Percentiles rank a stretch among this genome's conserved stretches.
Conservation (phyloP, 2,113 vertebrate genomes). For the Petromus typicus region DNA sequence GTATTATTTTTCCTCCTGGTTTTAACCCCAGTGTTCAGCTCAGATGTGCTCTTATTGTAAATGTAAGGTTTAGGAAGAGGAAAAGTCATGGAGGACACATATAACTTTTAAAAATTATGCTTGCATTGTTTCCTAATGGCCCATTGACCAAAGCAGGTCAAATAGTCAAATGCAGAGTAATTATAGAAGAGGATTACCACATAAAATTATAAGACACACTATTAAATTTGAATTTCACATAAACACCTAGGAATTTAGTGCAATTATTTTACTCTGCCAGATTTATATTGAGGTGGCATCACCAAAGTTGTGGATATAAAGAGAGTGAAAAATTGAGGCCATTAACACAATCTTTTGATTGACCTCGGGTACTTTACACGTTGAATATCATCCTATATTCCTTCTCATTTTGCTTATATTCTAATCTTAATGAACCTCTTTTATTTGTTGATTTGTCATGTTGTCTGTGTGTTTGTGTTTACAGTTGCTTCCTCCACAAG, state of each 20-base stretch:
- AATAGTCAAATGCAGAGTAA: neutral
- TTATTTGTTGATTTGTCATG: neutral
- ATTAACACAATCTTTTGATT: neutral
- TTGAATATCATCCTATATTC: neutral
- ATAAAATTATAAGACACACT: neutral
- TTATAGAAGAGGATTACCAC: neutral
- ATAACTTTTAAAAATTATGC: neutral
- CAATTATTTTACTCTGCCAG: neutral
- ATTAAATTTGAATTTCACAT: neutral
- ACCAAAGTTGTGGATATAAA: neutral
- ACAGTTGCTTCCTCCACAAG: slow-evolving; percentile 3
- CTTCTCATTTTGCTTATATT: slow-evolving; percentile 7
- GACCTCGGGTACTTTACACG: neutral
- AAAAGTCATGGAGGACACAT: neutral
- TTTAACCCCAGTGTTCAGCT: neutral
- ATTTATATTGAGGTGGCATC: neutral
- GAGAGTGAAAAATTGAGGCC: neutral
- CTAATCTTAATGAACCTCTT: neutral
- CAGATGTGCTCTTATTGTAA: neutral
- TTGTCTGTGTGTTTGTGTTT: neutral
- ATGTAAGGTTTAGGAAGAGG: neutral
- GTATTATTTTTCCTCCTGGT: neutral
- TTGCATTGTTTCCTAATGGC: neutral
- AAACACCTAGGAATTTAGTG: neutral
- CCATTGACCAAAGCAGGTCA: neutral